These are phyloP conservation scores for Tridacna gigas DNA, from an alignment of 2,888 invertebrate species.

Conservation along the genomic window DNA sequence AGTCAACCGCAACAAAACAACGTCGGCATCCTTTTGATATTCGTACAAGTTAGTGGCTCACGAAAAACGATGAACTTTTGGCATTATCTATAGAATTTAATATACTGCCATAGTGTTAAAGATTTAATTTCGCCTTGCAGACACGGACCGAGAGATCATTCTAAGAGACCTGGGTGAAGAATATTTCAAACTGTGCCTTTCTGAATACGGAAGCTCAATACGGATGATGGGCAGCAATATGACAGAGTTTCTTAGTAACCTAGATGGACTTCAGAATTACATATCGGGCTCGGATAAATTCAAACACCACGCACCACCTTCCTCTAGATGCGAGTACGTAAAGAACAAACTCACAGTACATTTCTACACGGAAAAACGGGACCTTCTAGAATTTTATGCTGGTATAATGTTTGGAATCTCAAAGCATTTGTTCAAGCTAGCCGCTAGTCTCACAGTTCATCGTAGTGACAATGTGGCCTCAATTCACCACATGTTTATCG, in stretches of 20 bases:
- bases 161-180: conserved; percentile 96
- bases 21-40: too few relatives aligned
- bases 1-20: too few relatives aligned
- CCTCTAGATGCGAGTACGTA: conserved; percentile 91
- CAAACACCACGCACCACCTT: conserved; percentile 91
- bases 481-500: conserved; percentile 85
- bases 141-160: conserved; percentile 87
- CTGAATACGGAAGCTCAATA: conserved; percentile 97
- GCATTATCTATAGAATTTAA: too few relatives aligned
- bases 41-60: too few relatives aligned
- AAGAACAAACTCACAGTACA: conserved; percentile 88
- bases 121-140: neutral
- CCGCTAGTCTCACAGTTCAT: conserved; percentile 95
- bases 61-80: too few relatives aligned
- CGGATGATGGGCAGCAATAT: conserved; percentile 97
- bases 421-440: conserved; percentile 95
- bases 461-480: conserved; percentile 95
- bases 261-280: conserved; percentile 98
- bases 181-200: conserved; percentile 98
- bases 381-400: conserved; percentile 97
- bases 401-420: conserved; percentile 99
- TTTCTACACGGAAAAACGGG: conserved; percentile 97
- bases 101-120: too few relatives aligned
- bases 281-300: conserved; percentile 92
- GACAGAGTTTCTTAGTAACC: conserved; percentile 96